phyloP scores from a whole-genome alignment of 2,113 vertebrate species.

The Ageneiosus marmoratus region DNA sequence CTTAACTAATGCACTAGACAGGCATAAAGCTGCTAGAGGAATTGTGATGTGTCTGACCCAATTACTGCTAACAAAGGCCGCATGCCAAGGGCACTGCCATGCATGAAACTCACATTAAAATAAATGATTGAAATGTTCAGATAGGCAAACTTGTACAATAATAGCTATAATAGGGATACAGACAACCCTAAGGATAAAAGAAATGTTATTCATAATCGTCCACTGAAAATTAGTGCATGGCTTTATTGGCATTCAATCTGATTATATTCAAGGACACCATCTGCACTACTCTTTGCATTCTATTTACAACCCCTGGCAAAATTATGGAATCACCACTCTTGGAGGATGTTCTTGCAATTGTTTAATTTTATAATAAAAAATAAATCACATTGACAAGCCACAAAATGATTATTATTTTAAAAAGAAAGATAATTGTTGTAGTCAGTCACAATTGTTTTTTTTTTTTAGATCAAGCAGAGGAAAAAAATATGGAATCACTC shows the following conservation, averaged over 20 bases:
- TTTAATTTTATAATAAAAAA: no score
- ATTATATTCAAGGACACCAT: not conserved
- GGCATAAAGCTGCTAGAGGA: conserved; percentile 42
- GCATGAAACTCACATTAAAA: conserved; percentile 29
- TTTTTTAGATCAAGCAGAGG: no score
- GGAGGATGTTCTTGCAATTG: no score
- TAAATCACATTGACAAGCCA: no score
- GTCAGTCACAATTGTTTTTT: no score
- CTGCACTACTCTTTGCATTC: not conserved
- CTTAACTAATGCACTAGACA: conserved; percentile 65
- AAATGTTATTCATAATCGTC: not conserved
- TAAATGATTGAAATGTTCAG: conserved; percentile 41
- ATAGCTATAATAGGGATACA: not conserved
- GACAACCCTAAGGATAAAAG: not conserved
- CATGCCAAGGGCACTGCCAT: conserved; percentile 29
- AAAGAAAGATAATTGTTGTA: no score
- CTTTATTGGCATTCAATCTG: not conserved
- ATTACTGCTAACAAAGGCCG: conserved; percentile 47
- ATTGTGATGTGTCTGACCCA: conserved; percentile 48
- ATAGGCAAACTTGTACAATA: conserved; percentile 31
- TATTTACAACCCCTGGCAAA: no score
- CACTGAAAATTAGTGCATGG: not conserved
- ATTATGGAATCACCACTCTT: no score
- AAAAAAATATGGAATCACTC: no score
- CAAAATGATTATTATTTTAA: no score